These are phyloP conservation scores for Tinamus major DNA, from an alignment of 2,797 vertebrate genomes.

Conservation along the genomic window DNA sequence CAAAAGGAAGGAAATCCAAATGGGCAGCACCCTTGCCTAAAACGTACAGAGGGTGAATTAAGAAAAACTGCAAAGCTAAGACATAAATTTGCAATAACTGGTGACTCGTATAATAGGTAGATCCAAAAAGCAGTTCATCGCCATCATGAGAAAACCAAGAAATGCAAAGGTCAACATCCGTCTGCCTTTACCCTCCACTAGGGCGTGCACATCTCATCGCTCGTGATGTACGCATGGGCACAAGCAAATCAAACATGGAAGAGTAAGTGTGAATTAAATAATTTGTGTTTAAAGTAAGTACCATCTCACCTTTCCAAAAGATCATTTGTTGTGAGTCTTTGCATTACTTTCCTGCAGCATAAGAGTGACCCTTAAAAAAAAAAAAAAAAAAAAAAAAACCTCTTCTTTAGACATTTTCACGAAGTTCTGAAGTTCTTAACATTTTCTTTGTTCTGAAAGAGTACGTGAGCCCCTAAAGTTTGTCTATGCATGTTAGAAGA, in stretches of 20 bases:
- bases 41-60: not conserved
- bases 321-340: too few relatives aligned
- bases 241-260: not conserved
- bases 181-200: too few relatives aligned
- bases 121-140: not conserved
- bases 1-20: not conserved
- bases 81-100: not conserved
- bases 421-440: not conserved
- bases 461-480: accelerated
- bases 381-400: not conserved
- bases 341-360: not conserved
- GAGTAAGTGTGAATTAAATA: not conserved
- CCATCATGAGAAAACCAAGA: not conserved
- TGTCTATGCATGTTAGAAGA: not conserved
- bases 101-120: not conserved
- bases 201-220: not conserved
- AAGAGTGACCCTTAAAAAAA: not conserved
- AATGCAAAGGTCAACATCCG: not conserved
- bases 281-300: not conserved
- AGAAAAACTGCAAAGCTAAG: not conserved
- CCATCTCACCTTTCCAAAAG: not conserved
- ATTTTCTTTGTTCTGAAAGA: not conserved
- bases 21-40: not conserved
- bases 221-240: not conserved
- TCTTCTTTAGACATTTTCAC: not conserved